phyloP scores from a whole-genome alignment of 2,888 invertebrate species.

The Macaria notata region DNA sequence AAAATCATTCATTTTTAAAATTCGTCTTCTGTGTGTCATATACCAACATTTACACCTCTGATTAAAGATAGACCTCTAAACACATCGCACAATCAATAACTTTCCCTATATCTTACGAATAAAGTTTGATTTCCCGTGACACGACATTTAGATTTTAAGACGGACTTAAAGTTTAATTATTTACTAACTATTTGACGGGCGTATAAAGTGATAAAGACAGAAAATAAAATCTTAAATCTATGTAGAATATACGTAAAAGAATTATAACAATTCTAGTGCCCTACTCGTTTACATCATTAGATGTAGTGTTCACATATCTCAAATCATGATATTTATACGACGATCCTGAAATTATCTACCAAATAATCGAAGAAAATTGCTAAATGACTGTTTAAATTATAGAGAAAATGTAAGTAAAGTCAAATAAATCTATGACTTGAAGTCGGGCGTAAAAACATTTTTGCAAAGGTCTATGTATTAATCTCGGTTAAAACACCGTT shows the following conservation, averaged over 20 bases:
- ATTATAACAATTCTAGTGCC: slow-evolving; percentile 18
- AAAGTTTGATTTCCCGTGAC: slow-evolving; percentile 29
- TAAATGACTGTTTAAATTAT: not conserved
- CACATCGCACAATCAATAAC: slow-evolving; percentile 31
- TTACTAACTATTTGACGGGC: slow-evolving; percentile 19
- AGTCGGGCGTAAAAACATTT: too few species aligned
- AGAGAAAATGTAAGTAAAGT: too few species aligned
- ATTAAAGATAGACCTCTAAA: slow-evolving; percentile 19
- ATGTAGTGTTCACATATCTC: slow-evolving; percentile 38
- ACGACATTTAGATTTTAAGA: slow-evolving; percentile 15
- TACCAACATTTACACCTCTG: slow-evolving; percentile 12
- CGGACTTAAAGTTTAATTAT: slow-evolving; percentile 8
- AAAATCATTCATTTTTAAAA: not conserved
- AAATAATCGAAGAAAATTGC: not conserved
- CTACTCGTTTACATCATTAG: slow-evolving; percentile 22
- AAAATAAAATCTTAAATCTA: not conserved
- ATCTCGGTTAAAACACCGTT: too few species aligned
- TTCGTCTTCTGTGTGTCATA: slow-evolving; percentile 18
- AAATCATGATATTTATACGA: slow-evolving; percentile 39
- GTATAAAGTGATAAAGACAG: slow-evolving; percentile 6
- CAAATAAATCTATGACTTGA: too few species aligned
- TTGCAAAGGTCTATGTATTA: too few species aligned
- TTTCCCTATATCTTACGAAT: slow-evolving; percentile 15
- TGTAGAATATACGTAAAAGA: slow-evolving; percentile 26
- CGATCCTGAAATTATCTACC: slow-evolving; percentile 6